Percentiles rank a stretch among this genome's conserved stretches.
These are phyloP conservation scores for Molorchus minor DNA, from an alignment of 2,888 invertebrate species.

Conservation along the genomic window DNA sequence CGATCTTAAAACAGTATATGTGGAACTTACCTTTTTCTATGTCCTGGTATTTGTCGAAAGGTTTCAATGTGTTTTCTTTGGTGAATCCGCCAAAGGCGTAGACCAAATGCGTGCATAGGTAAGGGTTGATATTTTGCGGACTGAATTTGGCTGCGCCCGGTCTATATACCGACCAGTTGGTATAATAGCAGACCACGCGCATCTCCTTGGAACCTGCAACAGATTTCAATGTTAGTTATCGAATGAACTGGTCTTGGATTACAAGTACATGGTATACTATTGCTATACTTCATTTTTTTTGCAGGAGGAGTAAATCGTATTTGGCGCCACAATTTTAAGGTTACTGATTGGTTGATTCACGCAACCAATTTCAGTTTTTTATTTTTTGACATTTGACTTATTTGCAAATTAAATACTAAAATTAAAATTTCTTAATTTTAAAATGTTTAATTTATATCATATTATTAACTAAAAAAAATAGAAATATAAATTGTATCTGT, in stretches of 20 bases:
- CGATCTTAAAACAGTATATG: too few species aligned
- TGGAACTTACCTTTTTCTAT: conserved; percentile 90
- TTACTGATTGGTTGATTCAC: background rate
- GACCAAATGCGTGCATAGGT: conserved; percentile 90
- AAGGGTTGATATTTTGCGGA: conserved; percentile 94
- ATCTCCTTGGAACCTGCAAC: conserved; percentile 68
- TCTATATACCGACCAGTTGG: conserved; percentile 92
- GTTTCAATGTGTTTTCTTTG: conserved; percentile 88
- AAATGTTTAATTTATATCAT: too few species aligned
- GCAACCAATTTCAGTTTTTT: too few species aligned
- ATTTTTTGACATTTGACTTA: too few species aligned
- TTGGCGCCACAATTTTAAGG: background rate
- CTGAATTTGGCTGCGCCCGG: conserved; percentile 91
- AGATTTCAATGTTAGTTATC: conserved; percentile 19
- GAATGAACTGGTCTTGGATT: background rate
- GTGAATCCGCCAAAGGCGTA: conserved; percentile 94
- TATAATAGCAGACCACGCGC: conserved; percentile 90
- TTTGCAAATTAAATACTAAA: too few species aligned
- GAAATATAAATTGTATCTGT: too few species aligned
- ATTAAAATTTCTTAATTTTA: too few species aligned
- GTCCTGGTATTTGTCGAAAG: conserved; percentile 95
- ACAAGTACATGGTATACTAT: background rate
- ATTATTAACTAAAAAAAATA: too few species aligned
- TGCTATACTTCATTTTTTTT: background rate
- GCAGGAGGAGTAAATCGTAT: background rate